Evolutionary conservation across 2,113 vertebrate genomes (phyloP), one percentile per base, ranked within the genome.

Genomic region (Sylvilagus bachmani): DNA sequence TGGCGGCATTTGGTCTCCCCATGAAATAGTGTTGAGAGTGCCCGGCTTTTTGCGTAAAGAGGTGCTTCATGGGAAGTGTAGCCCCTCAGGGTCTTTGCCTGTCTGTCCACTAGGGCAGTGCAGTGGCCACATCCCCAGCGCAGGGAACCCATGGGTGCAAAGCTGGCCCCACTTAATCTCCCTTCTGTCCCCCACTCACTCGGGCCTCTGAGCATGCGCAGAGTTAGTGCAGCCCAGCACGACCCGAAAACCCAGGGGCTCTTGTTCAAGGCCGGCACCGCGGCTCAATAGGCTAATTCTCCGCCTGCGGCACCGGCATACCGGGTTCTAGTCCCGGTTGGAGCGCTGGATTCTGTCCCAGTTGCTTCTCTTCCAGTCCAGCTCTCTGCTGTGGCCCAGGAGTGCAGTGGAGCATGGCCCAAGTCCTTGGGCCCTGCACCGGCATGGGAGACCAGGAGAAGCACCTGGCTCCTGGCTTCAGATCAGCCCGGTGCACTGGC

Each of bases 171-270:
- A 75, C 51, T 70, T 27, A 2, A 27, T 25, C 36, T 27, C 58
- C 27, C 53, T 77, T 58, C 27, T 11, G 2, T 51, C 67, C 21
- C 31, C 67, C 58, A 13, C 58, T 61, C 62, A 38, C 44, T 82
- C 0, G 1, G 27, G 53, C 55, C 78, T 69, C 51, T 10, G 3
- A 78, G 51, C 58, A 94, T 86, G 33, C 74, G 61, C 53, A 82
- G 78, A 90, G 85, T 90, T 90, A 90, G 73, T 78, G 55, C 70
- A 31, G 49, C 61, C 53, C 31, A 64, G 70, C 13, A 51, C 49
- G 71, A 69, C 77, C 80, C 49, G 78, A 77, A 92, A 87, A 92
- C 0, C 0, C 55, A 29, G 73, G 21, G 33, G 13, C 4, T 53
- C 61, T 77, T 62, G 74, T 75, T 96, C 49, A 75, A 75, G 88